Evolutionary conservation across 2,113 vertebrate genomes (phyloP), one percentile per base, ranked within the genome.

Genomic region (Taurulus bubalis): DNA sequence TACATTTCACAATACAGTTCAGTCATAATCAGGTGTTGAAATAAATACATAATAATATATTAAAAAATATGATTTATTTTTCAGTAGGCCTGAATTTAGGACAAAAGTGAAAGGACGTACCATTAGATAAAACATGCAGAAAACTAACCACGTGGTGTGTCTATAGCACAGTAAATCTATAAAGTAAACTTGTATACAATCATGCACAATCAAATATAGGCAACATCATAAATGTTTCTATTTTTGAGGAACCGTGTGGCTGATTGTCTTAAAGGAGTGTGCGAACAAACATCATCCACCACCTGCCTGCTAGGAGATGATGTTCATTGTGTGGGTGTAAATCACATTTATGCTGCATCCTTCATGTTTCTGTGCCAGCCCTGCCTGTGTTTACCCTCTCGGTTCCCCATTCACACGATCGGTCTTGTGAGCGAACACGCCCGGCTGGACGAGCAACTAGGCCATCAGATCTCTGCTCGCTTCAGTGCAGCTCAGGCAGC

Each of bases 351-450:
- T 65, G 72, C 47, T 59, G 20, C 20, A 64, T 87, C 65, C 62
- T 73, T 77, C 64, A 65, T 69, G 64, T 75, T 60, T 24, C n/a
- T n/a, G n/a, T n/a, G n/a, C n/a, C n/a, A n/a, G n/a, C n/a, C n/a
- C 66, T 64, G 74, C 67, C 72, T 16, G 12, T 81, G 84, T 91
- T 87, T 84, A 78, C 71, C 22, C 45, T 64, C 53, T 70, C 47
- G 1, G 8, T 76, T 82, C 86, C 58, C 67, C 36, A 53, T 88
- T 85, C 86, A 82, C 83, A 78, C 38, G 3, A 71, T n/a, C n/a
- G 10, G 63, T 38, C 76, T 34, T 71, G 67, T 69, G 68, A 72
- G 79, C 82, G 80, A 80, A 85, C 67, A 75, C 0, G 45, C 12
- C 34, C 32, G 77, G 42, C 4, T 32, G 49, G 70, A 22, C 5